Evolutionary conservation across 2,113 vertebrate genomes (phyloP).

Genomic region (Arenaria interpres): DNA sequence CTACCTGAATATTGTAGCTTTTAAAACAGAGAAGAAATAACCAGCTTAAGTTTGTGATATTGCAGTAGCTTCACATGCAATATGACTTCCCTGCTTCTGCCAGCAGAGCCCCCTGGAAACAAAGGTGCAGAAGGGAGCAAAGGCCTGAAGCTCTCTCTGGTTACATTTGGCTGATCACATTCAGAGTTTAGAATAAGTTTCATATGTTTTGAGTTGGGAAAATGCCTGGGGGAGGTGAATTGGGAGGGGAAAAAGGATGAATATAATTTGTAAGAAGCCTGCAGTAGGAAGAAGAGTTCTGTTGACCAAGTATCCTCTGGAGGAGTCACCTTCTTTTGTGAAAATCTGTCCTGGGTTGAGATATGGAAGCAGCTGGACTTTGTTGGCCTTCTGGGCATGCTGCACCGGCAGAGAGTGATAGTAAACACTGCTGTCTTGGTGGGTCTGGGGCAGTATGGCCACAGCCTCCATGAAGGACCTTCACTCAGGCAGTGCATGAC

Average conservation of each 20-base stretch:
- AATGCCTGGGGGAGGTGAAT: fast-evolving
- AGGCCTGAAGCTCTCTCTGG: not conserved
- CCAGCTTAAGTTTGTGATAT: conserved; percentile 4
- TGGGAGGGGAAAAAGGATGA: not conserved
- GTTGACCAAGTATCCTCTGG: not conserved
- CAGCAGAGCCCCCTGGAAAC: not conserved
- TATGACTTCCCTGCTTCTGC: not conserved
- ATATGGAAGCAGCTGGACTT: not conserved
- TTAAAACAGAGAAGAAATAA: conserved; percentile 32
- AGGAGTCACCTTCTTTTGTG: not conserved
- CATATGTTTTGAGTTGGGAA: not conserved
- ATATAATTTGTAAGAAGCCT: not conserved
- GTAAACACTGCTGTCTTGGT: fast-evolving
- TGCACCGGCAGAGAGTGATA: not conserved
- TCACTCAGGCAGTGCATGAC: fast-evolving
- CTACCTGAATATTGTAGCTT: conserved; percentile 51
- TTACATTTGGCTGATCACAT: not conserved
- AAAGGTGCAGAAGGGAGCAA: fast-evolving
- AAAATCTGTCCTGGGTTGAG: not conserved
- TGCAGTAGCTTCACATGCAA: not conserved
- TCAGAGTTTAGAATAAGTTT: not conserved
- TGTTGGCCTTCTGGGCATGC: not conserved
- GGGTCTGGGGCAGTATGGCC: not conserved
- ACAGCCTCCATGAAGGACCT: not conserved
- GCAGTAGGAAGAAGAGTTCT: not conserved